Evolutionary conservation across 2,113 vertebrate genomes (phyloP).

Genomic region (Salvator merianae): DNA sequence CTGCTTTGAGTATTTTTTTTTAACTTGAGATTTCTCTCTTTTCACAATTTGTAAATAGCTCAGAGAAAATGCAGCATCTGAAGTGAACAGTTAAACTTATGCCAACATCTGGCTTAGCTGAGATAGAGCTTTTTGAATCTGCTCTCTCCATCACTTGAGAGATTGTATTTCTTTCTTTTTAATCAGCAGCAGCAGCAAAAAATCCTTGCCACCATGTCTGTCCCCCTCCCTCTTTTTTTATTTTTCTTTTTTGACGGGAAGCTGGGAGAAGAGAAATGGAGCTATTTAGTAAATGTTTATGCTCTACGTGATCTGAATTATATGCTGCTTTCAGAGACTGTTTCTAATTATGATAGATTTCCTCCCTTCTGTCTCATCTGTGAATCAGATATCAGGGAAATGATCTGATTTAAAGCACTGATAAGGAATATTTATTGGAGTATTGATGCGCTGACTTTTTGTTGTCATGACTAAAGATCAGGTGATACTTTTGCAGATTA

Average conservation of each 20-base stretch:
- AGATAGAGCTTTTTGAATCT: constrained; percentile 7
- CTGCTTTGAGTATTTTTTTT: constrained; percentile 4
- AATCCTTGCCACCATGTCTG: neutral
- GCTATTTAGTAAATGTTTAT: constrained; percentile 11
- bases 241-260: constrained; percentile 1
- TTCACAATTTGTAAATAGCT: constrained; percentile 59
- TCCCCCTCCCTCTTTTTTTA: rapidly evolving
- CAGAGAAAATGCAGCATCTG: constrained; percentile 45
- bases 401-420: neutral
- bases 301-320: neutral
- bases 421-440: neutral
- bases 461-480: neutral
- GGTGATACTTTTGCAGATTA: neutral
- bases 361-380: neutral
- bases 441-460: neutral
- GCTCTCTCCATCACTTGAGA: neutral
- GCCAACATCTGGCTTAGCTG: neutral
- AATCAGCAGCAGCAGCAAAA: constrained; percentile 38
- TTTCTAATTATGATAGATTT: neutral
- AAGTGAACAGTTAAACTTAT: constrained; percentile 60
- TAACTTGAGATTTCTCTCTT: constrained; percentile 34
- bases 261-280: constrained; percentile 12
- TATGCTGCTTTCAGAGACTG: rapidly evolving
- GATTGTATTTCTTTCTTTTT: constrained; percentile 33
- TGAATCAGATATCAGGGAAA: neutral